Percentiles rank a stretch among this genome's conserved stretches.
These are phyloP conservation scores for Sylvia borin DNA, from an alignment of 2,797 vertebrate species.

Conservation along the genomic window DNA sequence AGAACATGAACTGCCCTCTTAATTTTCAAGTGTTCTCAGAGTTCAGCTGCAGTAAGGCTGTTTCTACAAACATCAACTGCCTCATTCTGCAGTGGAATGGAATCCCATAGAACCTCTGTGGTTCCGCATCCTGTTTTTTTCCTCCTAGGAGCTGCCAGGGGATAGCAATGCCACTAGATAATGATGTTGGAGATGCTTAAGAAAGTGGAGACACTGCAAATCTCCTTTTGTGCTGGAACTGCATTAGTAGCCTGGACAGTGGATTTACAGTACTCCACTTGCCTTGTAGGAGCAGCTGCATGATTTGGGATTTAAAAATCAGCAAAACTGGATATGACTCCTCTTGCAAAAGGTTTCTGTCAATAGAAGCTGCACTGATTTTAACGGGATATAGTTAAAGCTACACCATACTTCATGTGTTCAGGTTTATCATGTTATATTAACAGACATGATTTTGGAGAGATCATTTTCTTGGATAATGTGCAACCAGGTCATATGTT, in stretches of 20 bases:
- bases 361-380: not conserved
- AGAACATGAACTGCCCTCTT: not conserved
- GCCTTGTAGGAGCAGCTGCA: not conserved
- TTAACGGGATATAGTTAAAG: not conserved
- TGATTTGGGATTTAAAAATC: not conserved
- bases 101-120: not conserved
- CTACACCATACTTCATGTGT: not conserved
- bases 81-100: not conserved
- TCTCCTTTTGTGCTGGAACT: not conserved
- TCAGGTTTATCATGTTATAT: not conserved
- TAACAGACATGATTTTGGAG: not conserved
- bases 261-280: not conserved
- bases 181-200: not conserved
- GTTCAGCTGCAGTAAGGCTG: not conserved
- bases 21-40: not conserved
- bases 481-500: not conserved
- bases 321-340: not conserved
- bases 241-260: not conserved
- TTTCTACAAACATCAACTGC: not conserved
- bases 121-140: not conserved
- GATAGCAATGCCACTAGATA: not conserved
- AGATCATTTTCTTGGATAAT: not conserved
- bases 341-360: not conserved
- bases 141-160: not conserved
- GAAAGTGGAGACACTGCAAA: not conserved